Percentiles rank a stretch among this genome's conserved stretches.
phyloP scores from a whole-genome alignment of 2,888 invertebrate species.

The Brachypalpus laphriformis region DNA sequence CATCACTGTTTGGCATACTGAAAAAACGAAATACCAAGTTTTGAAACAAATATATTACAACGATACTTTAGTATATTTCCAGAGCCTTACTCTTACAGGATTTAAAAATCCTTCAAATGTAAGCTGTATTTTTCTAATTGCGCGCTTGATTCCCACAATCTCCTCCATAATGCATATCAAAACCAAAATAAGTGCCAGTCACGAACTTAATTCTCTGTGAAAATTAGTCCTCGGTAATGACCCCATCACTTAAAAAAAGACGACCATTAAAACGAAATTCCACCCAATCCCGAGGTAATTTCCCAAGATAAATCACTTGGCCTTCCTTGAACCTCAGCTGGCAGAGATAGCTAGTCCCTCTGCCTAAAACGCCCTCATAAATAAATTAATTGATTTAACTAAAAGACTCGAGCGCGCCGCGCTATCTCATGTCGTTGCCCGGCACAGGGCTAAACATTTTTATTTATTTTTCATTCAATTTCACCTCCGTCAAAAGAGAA shows the following conservation, averaged over 20 bases:
- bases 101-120: too few relatives aligned
- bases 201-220: not conserved
- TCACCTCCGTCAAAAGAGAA: conserved; percentile 6
- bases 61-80: too few relatives aligned
- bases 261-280: conserved; percentile 3
- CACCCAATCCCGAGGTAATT: not conserved
- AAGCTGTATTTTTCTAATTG: too few relatives aligned
- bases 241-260: conserved; percentile 34
- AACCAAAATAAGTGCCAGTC: not conserved
- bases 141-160: too few relatives aligned
- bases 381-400: conserved; percentile 26
- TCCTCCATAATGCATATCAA: not conserved
- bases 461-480: not conserved
- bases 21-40: too few relatives aligned
- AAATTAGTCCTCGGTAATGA: conserved; percentile 45
- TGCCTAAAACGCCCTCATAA: not conserved
- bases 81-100: too few relatives aligned
- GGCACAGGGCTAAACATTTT: not conserved
- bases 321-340: conserved; percentile 1
- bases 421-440: not conserved
- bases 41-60: too few relatives aligned
- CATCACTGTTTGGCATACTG: too few relatives aligned
- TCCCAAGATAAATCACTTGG: conserved; percentile 17
- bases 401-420: not conserved
- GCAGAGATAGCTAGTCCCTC: too few relatives aligned